phyloP scores from a whole-genome alignment of 1,140 invertebrate genomes.

The Littorina saxatilis region DNA sequence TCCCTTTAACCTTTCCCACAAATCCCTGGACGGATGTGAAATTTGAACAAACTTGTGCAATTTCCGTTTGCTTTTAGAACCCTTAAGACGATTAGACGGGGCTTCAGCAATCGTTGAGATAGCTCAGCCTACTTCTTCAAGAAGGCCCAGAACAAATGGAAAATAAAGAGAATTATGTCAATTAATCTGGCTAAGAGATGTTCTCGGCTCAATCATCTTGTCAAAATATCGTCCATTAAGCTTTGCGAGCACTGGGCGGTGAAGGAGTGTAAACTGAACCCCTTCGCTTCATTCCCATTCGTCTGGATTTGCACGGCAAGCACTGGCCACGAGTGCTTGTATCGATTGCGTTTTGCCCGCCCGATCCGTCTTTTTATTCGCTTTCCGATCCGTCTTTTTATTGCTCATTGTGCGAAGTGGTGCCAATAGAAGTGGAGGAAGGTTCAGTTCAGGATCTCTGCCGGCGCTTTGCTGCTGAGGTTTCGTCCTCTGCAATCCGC shows the following conservation, averaged over 20 bases:
- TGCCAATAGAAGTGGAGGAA: not conserved
- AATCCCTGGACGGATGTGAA: too few species aligned
- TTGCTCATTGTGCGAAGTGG: slow-evolving; percentile 28
- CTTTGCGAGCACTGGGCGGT: not conserved
- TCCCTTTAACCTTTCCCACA: too few species aligned
- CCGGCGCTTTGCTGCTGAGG: too few species aligned
- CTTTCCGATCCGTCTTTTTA: slow-evolving; percentile 29
- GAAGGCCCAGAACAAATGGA: slow-evolving; percentile 25
- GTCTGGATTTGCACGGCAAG: slow-evolving; percentile 29
- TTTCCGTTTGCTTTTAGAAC: not conserved
- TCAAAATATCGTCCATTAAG: slow-evolving; percentile 35
- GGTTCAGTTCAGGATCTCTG: too few species aligned
- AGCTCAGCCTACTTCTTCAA: slow-evolving; percentile 4
- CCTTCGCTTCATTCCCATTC: slow-evolving; percentile 23
- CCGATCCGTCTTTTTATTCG: slow-evolving; percentile 31
- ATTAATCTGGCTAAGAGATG: slow-evolving; percentile 29
- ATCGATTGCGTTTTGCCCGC: slow-evolving; percentile 16
- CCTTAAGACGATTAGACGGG: not conserved
- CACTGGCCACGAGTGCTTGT: not conserved
- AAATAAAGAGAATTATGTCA: slow-evolving; percentile 31
- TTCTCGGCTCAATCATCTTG: slow-evolving; percentile 34
- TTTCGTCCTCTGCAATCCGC: too few species aligned
- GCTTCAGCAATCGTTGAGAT: not conserved
- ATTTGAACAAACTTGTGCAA: slow-evolving; percentile 27
- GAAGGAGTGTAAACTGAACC: slow-evolving; percentile 23